Evolutionary conservation across 1,140 invertebrate species (phyloP).

Genomic region (Drosophila suzukii): DNA sequence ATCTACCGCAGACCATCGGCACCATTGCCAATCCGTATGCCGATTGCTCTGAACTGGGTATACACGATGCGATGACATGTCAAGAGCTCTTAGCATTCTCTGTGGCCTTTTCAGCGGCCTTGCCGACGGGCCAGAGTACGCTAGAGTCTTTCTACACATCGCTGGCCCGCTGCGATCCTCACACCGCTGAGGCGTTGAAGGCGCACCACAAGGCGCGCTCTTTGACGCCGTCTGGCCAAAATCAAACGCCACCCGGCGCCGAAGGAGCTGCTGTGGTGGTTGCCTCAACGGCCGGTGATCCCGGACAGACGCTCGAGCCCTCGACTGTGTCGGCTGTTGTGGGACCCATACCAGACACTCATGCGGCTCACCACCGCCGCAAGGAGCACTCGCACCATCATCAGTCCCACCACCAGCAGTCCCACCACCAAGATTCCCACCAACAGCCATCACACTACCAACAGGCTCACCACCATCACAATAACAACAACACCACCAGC

Average conservation of each 20-base stretch:
- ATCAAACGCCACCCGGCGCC: neutral
- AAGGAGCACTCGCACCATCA: conserved; percentile 18
- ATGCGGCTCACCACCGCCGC: conserved; percentile 1
- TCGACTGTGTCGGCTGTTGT: conserved; percentile 22
- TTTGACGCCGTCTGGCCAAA: neutral
- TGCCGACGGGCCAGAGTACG: conserved; percentile 94
- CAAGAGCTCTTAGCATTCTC: conserved; percentile 95
- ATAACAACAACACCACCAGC: conserved; percentile 60
- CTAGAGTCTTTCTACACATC: conserved; percentile 92
- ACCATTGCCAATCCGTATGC: conserved; percentile 80
- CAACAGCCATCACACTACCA: conserved; percentile 22
- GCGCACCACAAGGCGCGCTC: conserved; percentile 42
- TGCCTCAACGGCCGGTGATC: conserved; percentile 5
- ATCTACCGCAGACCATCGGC: conserved; percentile 78
- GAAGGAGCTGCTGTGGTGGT: neutral
- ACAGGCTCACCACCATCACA: conserved; percentile 38
- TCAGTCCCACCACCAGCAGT: conserved; percentile 15
- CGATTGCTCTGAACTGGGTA: conserved; percentile 86
- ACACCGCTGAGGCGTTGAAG: conserved; percentile 70
- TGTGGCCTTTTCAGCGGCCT: conserved; percentile 94
- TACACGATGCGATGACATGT: conserved; percentile 91
- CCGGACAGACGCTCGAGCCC: conserved; percentile 7
- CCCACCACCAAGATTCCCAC: conserved; percentile 21
- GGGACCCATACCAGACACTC: neutral
- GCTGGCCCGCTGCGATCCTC: conserved; percentile 87